phyloP scores from a whole-genome alignment of 2,888 invertebrate genomes.

The Eristalis intricaria region DNA sequence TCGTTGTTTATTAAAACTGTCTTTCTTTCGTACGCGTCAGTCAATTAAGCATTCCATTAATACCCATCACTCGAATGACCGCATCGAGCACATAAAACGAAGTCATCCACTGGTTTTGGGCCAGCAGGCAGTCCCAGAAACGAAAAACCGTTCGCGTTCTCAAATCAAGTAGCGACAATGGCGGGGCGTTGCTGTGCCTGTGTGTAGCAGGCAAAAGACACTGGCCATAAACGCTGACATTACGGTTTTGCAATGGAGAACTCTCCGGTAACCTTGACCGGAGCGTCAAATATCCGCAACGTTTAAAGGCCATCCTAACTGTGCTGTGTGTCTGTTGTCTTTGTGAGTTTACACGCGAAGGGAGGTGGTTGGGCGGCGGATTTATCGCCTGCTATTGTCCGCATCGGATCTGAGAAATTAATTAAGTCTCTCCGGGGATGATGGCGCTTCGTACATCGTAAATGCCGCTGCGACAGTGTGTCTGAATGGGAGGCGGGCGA shows the following conservation, averaged over 20 bases:
- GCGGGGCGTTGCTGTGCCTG: background rate
- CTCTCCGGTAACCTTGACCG: conserved; percentile 53
- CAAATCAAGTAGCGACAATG: background rate
- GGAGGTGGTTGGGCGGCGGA: background rate
- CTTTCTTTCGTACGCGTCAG: conserved; percentile 25
- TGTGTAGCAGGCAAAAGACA: background rate
- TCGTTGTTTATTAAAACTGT: conserved; percentile 28
- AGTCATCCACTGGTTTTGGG: background rate
- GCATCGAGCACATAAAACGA: conserved; percentile 14
- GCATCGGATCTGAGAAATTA: background rate
- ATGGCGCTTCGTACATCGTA: background rate
- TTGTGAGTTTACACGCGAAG: background rate
- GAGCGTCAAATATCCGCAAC: conserved; percentile 28
- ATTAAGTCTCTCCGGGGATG: background rate
- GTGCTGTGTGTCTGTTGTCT: background rate
- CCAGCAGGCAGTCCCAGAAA: background rate
- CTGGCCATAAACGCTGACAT: conserved; percentile 6
- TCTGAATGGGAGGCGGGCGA: background rate
- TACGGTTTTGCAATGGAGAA: conserved; percentile 31
- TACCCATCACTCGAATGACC: conserved; percentile 53
- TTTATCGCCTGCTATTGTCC: background rate
- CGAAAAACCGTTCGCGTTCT: background rate
- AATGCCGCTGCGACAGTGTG: background rate
- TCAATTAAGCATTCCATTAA: conserved; percentile 64
- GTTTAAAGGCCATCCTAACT: conserved; percentile 26